These are phyloP conservation scores for Gobio occitaniae DNA, from an alignment of 2,797 vertebrate species.

Conservation along the genomic window DNA sequence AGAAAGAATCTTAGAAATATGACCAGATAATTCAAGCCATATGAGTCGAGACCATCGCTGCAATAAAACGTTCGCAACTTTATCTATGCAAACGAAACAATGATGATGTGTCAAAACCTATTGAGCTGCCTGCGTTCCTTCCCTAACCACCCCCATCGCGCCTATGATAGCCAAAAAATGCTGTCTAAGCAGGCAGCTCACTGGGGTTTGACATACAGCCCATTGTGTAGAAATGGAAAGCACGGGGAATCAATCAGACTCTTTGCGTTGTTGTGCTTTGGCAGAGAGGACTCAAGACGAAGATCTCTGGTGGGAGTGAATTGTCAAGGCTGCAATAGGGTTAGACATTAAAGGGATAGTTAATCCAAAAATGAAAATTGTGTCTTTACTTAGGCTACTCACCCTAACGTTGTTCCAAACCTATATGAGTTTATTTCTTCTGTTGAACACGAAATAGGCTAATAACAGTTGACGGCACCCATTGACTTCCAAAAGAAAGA, in stretches of 20 bases:
- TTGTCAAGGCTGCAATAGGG: constrained; percentile 29
- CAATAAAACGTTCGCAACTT: constrained; percentile 23
- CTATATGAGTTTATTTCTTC: too few species aligned
- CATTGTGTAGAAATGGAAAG: constrained; percentile 54
- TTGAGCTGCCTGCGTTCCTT: not conserved
- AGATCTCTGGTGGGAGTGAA: not conserved
- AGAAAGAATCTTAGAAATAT: not conserved
- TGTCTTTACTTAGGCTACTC: too few species aligned
- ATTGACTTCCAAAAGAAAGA: too few species aligned
- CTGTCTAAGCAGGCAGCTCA: not conserved
- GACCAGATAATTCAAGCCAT: constrained; percentile 49
- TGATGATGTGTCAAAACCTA: constrained; percentile 17
- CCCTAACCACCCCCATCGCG: not conserved
- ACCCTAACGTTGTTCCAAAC: too few species aligned
- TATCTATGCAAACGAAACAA: constrained; percentile 11
- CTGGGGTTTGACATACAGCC: constrained; percentile 6
- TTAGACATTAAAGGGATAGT: not conserved
- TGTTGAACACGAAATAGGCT: too few species aligned
- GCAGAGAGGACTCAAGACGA: constrained; percentile 52
- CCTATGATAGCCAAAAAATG: constrained; percentile 2
- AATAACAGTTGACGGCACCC: too few species aligned
- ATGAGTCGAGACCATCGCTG: constrained; percentile 4
- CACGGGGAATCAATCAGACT: constrained; percentile 63
- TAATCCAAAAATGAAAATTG: too few species aligned
- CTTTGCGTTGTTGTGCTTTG: constrained; percentile 37